Conservation (phyloP, 1,140 invertebrate species). For the Papilio polyxenes region DNA sequence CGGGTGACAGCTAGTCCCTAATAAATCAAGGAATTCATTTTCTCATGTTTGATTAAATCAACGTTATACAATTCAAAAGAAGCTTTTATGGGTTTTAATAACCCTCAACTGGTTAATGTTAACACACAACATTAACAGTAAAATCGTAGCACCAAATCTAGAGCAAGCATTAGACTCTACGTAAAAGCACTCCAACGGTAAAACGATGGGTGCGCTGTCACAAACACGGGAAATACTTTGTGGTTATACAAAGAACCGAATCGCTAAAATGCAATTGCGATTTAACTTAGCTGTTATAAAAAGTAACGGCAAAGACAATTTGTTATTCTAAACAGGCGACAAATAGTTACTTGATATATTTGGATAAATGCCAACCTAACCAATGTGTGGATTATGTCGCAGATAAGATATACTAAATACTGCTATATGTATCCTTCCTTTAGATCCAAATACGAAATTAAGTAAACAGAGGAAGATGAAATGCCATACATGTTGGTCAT, state of each 20-base stretch:
- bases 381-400: neutral
- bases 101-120: neutral
- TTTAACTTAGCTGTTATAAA: neutral
- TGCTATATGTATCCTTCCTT: neutral
- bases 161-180: slow-evolving; percentile 6
- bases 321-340: neutral
- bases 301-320: neutral
- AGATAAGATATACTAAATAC: neutral
- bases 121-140: neutral
- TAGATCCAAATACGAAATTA: neutral
- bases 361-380: slow-evolving; percentile 4
- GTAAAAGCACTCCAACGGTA: slow-evolving; percentile 1
- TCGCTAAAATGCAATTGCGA: neutral
- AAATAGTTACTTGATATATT: neutral
- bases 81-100: neutral
- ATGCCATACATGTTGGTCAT: too few relatives aligned
- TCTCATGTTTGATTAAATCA: neutral
- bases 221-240: neutral
- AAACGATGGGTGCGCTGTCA: neutral
- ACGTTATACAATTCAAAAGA: neutral
- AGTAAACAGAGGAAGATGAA: neutral
- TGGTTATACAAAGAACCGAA: neutral
- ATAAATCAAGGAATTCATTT: neutral
- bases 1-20: too few relatives aligned
- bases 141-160: slow-evolving; percentile 28